A percentile compares a stretch with the other conserved stretches of the same genome.
Conservation (phyloP, 2,797 vertebrate species). For the Potorous gilbertii region DNA sequence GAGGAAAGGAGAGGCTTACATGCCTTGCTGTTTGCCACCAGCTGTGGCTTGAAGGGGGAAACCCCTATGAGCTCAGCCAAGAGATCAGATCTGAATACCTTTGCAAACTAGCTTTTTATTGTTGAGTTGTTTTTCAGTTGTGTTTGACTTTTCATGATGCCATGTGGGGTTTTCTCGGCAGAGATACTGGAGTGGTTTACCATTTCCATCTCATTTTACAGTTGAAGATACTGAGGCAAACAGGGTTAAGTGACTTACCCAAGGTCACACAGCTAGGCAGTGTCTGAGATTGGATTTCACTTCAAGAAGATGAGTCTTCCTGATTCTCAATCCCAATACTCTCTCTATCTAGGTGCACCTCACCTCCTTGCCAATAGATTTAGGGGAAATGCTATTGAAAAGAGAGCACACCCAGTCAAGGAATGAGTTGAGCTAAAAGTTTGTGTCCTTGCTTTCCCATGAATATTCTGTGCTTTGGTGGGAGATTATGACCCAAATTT, state of each 20-base stretch:
- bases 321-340: neutral
- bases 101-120: neutral
- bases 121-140: neutral
- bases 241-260: neutral
- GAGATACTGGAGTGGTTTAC: neutral
- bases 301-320: neutral
- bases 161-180: neutral
- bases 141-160: neutral
- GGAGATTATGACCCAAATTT: neutral
- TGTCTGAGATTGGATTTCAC: neutral
- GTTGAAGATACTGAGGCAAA: neutral
- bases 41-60: neutral
- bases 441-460: neutral
- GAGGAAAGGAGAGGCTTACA: neutral
- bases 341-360: neutral
- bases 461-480: neutral
- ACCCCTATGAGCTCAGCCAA: neutral
- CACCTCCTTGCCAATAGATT: neutral
- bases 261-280: neutral
- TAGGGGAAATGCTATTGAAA: neutral
- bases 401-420: neutral
- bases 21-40: neutral
- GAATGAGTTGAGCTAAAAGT: neutral
- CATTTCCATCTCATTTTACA: neutral
- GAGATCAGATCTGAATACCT: neutral